Evolutionary conservation across 2,113 vertebrate species (phyloP).

Genomic region (zebrafish (Danio rerio)): GRCz12tu NC_133184.1:52103501-52104000

Average conservation of each 20-base stretch:
- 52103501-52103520: too few relatives aligned
- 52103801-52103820: slow-evolving; percentile 6
- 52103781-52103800: background rate
- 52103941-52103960: too few relatives aligned
- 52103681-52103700: background rate
- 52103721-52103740: background rate
- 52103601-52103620: too few relatives aligned
- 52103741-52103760: background rate
- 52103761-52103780: background rate
- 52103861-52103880: background rate
- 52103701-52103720: background rate
- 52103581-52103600: too few relatives aligned
- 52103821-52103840: background rate
- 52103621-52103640: background rate
- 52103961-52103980: slow-evolving; percentile 14
- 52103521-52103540: too few relatives aligned
- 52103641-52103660: too few relatives aligned
- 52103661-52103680: background rate
- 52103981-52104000: slow-evolving; percentile 33
- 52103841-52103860: background rate
- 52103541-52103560: too few relatives aligned
- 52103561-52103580: too few relatives aligned
- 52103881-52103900: background rate
- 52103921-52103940: background rate
- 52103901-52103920: background rate